Conservation (phyloP, 1,140 invertebrate species). For the Drosophila pallidifrons region DNA sequence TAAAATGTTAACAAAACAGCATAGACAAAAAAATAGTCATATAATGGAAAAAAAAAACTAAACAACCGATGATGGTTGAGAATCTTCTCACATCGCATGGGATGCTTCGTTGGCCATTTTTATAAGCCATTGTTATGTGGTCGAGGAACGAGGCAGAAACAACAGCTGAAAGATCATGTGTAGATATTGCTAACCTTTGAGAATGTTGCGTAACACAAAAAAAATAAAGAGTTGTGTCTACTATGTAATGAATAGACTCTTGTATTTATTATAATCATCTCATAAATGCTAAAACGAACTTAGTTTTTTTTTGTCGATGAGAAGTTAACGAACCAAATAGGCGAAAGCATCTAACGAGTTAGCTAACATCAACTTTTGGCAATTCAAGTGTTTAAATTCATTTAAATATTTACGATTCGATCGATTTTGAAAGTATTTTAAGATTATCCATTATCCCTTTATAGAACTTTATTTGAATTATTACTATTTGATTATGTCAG, state of each 20-base stretch:
- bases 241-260: conserved; percentile 11
- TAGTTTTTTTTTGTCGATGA: neutral
- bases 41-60: neutral
- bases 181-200: conserved; percentile 22
- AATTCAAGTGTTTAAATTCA: neutral
- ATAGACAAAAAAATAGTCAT: conserved; percentile 14
- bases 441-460: too few species aligned
- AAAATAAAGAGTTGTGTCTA: conserved; percentile 12
- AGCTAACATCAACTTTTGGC: neutral
- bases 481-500: too few species aligned
- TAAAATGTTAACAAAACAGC: conserved; percentile 48
- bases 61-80: conserved; percentile 27
- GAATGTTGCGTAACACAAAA: conserved; percentile 21
- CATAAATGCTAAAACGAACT: conserved; percentile 5
- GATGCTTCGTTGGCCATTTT: conserved; percentile 32
- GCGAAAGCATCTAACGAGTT: neutral
- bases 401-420: neutral
- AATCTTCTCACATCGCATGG: conserved; percentile 46
- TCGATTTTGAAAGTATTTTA: too few species aligned
- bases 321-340: conserved; percentile 1
- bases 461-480: too few species aligned
- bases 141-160: neutral
- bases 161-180: conserved; percentile 22
- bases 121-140: conserved; percentile 41
- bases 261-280: conserved; percentile 17